Evolutionary conservation across 2,888 invertebrate species (phyloP).

Genomic region (Acleris sparsana): DNA sequence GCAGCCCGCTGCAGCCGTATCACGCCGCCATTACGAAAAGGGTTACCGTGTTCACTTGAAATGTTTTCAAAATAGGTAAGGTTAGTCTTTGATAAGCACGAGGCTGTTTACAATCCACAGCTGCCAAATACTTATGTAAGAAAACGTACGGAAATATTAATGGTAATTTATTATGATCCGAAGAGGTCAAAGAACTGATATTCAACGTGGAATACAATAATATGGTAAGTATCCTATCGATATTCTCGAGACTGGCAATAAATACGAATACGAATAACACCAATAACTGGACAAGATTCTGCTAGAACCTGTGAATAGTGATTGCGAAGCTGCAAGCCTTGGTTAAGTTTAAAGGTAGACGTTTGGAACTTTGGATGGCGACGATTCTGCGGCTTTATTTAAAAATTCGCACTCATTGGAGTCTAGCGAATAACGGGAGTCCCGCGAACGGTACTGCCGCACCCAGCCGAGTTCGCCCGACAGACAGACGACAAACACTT

Average conservation of each 20-base stretch:
- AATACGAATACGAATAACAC: too few species aligned
- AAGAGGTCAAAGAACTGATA: conserved; percentile 21
- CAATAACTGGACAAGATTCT: too few species aligned
- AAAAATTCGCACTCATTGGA: conserved; percentile 51
- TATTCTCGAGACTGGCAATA: too few species aligned
- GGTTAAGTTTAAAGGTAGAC: too few species aligned
- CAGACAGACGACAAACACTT: conserved; percentile 22
- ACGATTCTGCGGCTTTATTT: conserved; percentile 39
- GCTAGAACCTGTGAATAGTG: too few species aligned
- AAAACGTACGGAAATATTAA: conserved; percentile 20
- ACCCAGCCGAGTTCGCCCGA: conserved; percentile 42
- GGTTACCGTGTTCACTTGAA: conserved; percentile 3
- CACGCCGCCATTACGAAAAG: conserved; percentile 4
- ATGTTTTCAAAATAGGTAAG: conserved; percentile 8
- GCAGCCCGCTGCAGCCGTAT: conserved; percentile 28
- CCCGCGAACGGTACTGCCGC: conserved; percentile 52
- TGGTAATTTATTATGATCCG: conserved; percentile 28
- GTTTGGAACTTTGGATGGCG: too few species aligned
- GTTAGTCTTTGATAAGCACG: background rate
- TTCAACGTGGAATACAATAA: conserved; percentile 12
- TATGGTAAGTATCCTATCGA: background rate
- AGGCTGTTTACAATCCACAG: background rate
- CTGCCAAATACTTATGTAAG: conserved; percentile 7
- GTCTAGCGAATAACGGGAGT: conserved; percentile 56
- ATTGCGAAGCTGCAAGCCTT: too few species aligned